These are phyloP conservation scores for Ennomos quercinarius DNA, from an alignment of 2,888 invertebrate species.

Conservation along the genomic window DNA sequence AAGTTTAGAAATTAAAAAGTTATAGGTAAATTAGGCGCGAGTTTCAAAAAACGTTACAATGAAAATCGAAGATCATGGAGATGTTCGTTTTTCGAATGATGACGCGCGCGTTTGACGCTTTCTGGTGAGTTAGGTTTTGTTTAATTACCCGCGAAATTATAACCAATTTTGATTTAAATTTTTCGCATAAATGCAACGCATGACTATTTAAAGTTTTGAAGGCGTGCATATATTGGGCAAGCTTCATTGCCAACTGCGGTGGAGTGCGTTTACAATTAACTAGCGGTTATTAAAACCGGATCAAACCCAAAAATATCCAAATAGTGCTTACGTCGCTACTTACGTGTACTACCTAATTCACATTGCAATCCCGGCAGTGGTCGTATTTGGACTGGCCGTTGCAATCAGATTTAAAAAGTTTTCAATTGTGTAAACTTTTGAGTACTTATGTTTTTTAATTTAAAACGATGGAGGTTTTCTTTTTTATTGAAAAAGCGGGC, in stretches of 20 bases:
- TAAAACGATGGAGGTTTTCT: constrained; percentile 14
- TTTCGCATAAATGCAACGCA: no score
- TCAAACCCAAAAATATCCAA: constrained; percentile 17
- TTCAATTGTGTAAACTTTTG: no score
- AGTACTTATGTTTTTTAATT: no score
- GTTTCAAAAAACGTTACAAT: constrained; percentile 22
- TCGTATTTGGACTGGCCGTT: constrained; percentile 6
- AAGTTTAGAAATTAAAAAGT: constrained; percentile 16
- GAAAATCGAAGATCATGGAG: constrained; percentile 27
- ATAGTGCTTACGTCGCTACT: not conserved
- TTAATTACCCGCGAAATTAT: constrained; percentile 9
- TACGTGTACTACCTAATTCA: not conserved
- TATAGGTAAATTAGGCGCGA: constrained; percentile 2
- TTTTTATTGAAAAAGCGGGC: constrained; percentile 1
- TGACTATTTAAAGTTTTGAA: no score
- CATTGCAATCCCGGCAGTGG: constrained; percentile 6
- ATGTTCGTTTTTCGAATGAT: constrained; percentile 54
- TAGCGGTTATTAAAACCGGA: constrained; percentile 23
- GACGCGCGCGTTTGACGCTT: constrained; percentile 53
- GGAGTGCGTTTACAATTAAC: constrained; percentile 8
- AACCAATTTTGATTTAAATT: no score
- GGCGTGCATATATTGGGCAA: no score
- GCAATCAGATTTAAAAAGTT: constrained; percentile 8
- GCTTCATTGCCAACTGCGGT: no score
- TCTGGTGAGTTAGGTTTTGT: constrained; percentile 69